Conservation (phyloP, 2,888 invertebrate species). For the Mamestra brassicae region DNA sequence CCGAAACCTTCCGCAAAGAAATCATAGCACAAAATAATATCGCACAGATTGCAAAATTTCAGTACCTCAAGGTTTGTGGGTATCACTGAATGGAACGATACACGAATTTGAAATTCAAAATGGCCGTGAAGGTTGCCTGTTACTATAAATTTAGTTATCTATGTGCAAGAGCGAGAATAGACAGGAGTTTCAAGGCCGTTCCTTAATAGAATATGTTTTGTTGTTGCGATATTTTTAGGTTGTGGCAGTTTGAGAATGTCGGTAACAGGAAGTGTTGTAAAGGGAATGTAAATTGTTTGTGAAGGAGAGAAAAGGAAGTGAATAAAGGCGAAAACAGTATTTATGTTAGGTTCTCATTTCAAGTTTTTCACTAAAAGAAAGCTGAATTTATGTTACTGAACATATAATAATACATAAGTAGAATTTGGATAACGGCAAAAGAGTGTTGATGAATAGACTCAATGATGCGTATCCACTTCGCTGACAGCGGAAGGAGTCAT, state of each 20-base stretch:
- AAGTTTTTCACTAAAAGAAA: too few species aligned
- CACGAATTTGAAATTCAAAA: constrained; percentile 62
- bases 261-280: background rate
- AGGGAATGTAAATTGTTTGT: background rate
- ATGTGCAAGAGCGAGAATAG: constrained; percentile 32
- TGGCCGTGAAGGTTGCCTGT: constrained; percentile 33
- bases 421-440: too few species aligned
- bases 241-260: background rate
- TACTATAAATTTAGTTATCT: constrained; percentile 55
- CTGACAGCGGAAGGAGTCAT: too few species aligned
- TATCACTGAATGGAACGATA: constrained; percentile 48
- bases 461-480: too few species aligned
- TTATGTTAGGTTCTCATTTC: too few species aligned
- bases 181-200: constrained; percentile 23
- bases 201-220: background rate
- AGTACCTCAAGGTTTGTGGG: constrained; percentile 30
- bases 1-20: background rate
- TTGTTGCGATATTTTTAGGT: background rate
- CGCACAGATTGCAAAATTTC: constrained; percentile 48
- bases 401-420: too few species aligned
- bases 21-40: constrained; percentile 19
- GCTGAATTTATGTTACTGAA: too few species aligned
- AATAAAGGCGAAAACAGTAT: background rate
- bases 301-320: background rate
- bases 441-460: too few species aligned